phyloP scores from a whole-genome alignment of 2,888 invertebrate genomes.

The Aspidiotus destructor region DNA sequence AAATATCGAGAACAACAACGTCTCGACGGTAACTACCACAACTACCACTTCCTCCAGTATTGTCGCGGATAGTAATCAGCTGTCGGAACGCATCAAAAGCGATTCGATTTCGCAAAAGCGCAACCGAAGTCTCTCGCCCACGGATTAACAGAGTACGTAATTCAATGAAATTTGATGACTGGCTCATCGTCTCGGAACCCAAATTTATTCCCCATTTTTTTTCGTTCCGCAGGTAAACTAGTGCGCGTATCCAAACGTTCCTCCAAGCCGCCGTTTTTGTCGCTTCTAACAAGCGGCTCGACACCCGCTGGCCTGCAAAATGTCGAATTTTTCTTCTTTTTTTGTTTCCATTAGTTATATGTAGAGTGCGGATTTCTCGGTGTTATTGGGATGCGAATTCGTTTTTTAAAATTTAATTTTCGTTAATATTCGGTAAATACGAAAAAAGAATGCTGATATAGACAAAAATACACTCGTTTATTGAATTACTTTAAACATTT shows the following conservation, averaged over 20 bases:
- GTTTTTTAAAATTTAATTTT: no score
- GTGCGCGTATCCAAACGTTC: slow-evolving; percentile 23
- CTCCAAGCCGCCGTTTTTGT: slow-evolving; percentile 20
- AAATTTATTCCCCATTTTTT: neutral
- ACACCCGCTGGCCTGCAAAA: slow-evolving; percentile 50
- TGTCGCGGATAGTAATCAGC: slow-evolving; percentile 15
- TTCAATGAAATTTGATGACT: no score
- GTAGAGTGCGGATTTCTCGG: no score
- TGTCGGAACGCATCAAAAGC: slow-evolving; percentile 26
- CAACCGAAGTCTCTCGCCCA: slow-evolving; percentile 26
- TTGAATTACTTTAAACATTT: no score
- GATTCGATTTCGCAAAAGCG: slow-evolving; percentile 21
- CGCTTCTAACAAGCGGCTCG: slow-evolving; percentile 33
- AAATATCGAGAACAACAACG: slow-evolving; percentile 21
- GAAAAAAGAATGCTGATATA: no score
- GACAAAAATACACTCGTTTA: no score
- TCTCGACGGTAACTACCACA: slow-evolving; percentile 12
- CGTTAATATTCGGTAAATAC: no score
- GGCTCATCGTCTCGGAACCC: no score
- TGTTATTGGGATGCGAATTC: no score
- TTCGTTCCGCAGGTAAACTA: slow-evolving; percentile 32
- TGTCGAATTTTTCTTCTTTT: no score
- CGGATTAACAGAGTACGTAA: slow-evolving; percentile 23
- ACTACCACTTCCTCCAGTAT: slow-evolving; percentile 17
- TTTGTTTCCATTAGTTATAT: no score